A percentile compares a stretch with the other conserved stretches of the same genome.
phyloP scores from a whole-genome alignment of 30 jellyfish, hydroid and myxozoan species.

The Phacellophora camtschatica region DNA sequence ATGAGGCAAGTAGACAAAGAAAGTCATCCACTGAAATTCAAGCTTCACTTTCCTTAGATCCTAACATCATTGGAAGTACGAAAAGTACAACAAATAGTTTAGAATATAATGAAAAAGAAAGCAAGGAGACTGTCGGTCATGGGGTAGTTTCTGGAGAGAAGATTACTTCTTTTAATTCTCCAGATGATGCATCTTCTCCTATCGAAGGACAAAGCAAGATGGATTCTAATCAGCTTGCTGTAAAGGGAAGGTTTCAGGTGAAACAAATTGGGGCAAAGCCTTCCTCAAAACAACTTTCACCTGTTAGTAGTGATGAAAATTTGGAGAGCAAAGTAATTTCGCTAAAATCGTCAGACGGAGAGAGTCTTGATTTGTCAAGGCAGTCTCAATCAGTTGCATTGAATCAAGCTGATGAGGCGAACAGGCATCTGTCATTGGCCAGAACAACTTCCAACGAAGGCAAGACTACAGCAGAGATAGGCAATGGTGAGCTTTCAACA shows the following conservation, averaged over 20 bases:
- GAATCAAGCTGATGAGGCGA: not conserved
- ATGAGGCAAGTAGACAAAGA: too few species aligned
- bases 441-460: not conserved
- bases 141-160: not conserved
- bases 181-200: not conserved
- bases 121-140: not conserved
- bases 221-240: not conserved
- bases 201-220: not conserved
- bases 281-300: not conserved
- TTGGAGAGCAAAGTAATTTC: not conserved
- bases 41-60: too few species aligned
- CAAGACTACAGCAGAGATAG: not conserved
- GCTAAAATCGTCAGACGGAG: not conserved
- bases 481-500: not conserved
- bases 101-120: too few species aligned
- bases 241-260: constrained; percentile 43
- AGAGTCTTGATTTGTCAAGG: not conserved
- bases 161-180: not conserved
- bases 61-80: too few species aligned
- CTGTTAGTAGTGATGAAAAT: not conserved
- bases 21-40: too few species aligned
- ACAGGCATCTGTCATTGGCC: not conserved
- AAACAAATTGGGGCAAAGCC: not conserved
- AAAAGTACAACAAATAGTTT: too few species aligned
- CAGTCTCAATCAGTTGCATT: not conserved